phyloP scores from a whole-genome alignment of 2,888 invertebrate genomes.

The Horisme vitalbata region DNA sequence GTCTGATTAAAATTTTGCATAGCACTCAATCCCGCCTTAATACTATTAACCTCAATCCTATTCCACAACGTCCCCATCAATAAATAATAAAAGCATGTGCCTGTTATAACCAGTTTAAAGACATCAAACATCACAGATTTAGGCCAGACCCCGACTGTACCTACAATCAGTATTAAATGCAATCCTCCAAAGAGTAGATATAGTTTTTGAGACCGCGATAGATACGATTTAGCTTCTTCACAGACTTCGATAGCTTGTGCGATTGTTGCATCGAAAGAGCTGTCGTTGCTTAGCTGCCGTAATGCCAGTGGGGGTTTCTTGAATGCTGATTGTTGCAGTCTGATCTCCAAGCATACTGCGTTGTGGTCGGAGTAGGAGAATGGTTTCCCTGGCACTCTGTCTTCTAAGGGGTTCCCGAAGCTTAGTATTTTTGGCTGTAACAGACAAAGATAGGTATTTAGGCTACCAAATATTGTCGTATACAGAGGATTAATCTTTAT shows the following conservation, averaged over 20 bases:
- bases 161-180: conserved; percentile 77
- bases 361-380: conserved; percentile 96
- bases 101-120: conserved; percentile 84
- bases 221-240: conserved; percentile 75
- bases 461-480: too few species aligned
- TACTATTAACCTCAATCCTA: conserved; percentile 89
- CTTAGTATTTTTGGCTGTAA: conserved; percentile 65
- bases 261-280: conserved; percentile 61
- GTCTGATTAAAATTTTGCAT: conserved; percentile 83
- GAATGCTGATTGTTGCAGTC: conserved; percentile 39
- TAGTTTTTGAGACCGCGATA: conserved; percentile 75
- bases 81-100: conserved; percentile 85
- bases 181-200: conserved; percentile 79
- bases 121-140: conserved; percentile 79
- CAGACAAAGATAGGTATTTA: too few species aligned
- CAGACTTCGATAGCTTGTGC: conserved; percentile 84
- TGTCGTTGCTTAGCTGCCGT: conserved; percentile 42
- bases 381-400: conserved; percentile 86
- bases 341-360: conserved; percentile 86
- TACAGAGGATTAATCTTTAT: too few species aligned
- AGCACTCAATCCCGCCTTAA: conserved; percentile 88
- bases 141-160: conserved; percentile 75
- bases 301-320: conserved; percentile 26
- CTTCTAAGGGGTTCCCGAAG: conserved; percentile 88
- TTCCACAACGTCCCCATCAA: conserved; percentile 93